phyloP scores from a whole-genome alignment of 2,113 vertebrate species.

The Bubo scandiacus region DNA sequence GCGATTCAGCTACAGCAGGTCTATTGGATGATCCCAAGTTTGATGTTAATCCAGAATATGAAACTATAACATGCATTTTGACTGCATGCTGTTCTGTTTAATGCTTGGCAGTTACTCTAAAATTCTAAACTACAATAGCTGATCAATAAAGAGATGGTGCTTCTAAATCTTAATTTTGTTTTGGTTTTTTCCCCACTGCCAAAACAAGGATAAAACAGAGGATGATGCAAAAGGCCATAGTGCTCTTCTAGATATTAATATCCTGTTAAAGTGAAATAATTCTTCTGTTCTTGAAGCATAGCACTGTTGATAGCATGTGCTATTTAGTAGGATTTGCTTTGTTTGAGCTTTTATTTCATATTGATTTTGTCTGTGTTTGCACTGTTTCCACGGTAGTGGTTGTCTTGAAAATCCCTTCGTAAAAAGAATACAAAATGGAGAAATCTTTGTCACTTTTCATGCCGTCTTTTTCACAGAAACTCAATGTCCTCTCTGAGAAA shows the following conservation, averaged over 20 bases:
- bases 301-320: background rate
- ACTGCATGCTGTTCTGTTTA: background rate
- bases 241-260: background rate
- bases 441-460: background rate
- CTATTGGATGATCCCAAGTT: background rate
- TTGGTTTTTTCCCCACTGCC: background rate
- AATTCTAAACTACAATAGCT: background rate
- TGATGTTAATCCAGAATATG: background rate
- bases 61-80: background rate
- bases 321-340: background rate
- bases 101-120: background rate
- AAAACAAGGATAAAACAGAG: background rate
- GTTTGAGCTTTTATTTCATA: background rate
- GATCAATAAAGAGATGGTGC: background rate
- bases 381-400: background rate
- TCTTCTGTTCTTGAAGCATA: background rate
- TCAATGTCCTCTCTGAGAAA: conserved; percentile 90
- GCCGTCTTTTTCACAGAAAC: conserved; percentile 76
- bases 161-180: background rate
- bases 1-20: background rate
- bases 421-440: background rate
- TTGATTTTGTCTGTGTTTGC: background rate
- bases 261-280: background rate
- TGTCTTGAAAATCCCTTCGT: background rate
- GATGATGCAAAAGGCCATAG: background rate